phyloP scores from a whole-genome alignment of 2,888 invertebrate genomes.

The Petrolisthes cinctipes region DNA sequence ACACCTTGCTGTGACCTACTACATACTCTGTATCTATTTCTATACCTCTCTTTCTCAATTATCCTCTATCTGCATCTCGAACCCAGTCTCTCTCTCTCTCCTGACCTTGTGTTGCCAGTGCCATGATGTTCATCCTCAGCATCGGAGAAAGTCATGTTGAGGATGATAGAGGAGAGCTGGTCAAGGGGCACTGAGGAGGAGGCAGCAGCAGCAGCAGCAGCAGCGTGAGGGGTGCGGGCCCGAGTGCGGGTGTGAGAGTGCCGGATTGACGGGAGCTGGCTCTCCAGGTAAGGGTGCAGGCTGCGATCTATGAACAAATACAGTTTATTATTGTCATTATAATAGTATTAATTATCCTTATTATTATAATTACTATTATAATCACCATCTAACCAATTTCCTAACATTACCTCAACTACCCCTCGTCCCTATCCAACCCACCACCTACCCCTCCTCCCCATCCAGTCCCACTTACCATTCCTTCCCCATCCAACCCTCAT shows the following conservation, averaged over 20 bases:
- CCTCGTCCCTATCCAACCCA: no score
- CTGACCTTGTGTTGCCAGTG: slow-evolving; percentile 27
- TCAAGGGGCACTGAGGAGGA: slow-evolving; percentile 37
- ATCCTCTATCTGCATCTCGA: background rate
- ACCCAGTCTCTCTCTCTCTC: background rate
- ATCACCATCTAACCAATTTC: background rate
- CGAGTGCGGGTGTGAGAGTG: slow-evolving; percentile 30
- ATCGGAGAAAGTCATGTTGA: slow-evolving; percentile 62
- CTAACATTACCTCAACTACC: no score
- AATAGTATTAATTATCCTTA: no score
- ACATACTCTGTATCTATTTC: background rate
- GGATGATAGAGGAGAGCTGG: slow-evolving; percentile 45
- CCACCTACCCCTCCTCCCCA: no score
- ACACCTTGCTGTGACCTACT: background rate
- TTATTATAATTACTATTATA: background rate
- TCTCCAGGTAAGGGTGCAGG: background rate
- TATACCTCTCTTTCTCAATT: background rate
- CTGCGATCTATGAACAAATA: background rate
- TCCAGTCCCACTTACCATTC: no score
- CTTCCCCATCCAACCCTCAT: no score
- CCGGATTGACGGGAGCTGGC: background rate
- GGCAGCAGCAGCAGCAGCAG: background rate
- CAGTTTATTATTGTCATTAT: background rate
- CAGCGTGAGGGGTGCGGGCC: slow-evolving; percentile 25
- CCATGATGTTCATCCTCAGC: slow-evolving; percentile 61